phyloP scores from a whole-genome alignment of 2,797 vertebrate species.

The Acrossocheilus wenchowensis region DNA sequence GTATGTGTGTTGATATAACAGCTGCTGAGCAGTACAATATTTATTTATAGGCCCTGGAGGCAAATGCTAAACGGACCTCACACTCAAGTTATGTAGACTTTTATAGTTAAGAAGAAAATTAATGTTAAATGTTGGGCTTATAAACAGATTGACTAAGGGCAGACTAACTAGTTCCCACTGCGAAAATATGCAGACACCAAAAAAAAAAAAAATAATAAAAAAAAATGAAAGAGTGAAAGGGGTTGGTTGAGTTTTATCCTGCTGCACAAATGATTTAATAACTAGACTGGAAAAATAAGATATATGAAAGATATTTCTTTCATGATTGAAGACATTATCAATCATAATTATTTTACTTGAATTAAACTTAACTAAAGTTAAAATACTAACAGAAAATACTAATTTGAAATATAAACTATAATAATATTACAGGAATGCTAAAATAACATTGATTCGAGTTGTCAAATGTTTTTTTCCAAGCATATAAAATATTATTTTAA shows the following conservation, averaged over 20 bases:
- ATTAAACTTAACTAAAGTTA: not conserved
- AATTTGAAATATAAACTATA: not conserved
- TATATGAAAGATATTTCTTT: not conserved
- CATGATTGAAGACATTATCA: not conserved
- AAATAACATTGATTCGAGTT: not conserved
- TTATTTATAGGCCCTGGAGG: not conserved
- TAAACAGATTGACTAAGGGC: not conserved
- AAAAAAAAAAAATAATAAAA: no score
- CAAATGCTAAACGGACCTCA: slow-evolving; percentile 30
- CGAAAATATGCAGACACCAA: not conserved
- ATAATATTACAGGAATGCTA: not conserved
- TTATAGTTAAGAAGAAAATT: not conserved
- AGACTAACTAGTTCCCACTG: not conserved
- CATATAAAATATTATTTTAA: not conserved
- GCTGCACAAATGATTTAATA: not conserved
- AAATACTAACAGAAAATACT: not conserved
- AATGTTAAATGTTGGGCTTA: not conserved
- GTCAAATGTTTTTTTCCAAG: not conserved
- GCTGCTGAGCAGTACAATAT: slow-evolving; percentile 14
- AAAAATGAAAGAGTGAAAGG: not conserved
- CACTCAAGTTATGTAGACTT: not conserved
- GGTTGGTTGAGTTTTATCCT: not conserved
- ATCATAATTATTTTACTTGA: not conserved
- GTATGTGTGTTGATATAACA: slow-evolving; percentile 17
- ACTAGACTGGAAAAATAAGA: not conserved